Percentiles rank a stretch among this genome's conserved stretches.
These are phyloP conservation scores for Crotalus tigris DNA, from an alignment of 2,113 vertebrate genomes.

Conservation along the genomic window DNA sequence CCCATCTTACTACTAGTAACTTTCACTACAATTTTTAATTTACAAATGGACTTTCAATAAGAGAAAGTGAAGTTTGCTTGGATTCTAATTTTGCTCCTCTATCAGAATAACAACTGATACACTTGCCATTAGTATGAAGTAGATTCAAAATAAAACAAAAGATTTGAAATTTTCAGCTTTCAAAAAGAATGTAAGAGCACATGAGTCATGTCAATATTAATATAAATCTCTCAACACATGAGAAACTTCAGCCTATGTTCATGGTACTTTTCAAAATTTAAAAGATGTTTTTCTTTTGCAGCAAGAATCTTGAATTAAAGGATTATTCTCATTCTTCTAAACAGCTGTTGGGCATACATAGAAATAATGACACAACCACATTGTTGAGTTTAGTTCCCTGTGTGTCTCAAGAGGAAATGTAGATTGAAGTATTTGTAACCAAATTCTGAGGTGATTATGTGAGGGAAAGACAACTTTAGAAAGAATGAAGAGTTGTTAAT, in stretches of 20 bases:
- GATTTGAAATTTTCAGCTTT: neutral
- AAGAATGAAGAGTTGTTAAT: neutral
- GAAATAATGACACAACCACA: neutral
- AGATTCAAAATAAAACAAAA: neutral
- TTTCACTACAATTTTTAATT: neutral
- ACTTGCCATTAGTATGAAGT: neutral
- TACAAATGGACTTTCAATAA: neutral
- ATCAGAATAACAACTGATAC: neutral
- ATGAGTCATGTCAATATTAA: conserved; percentile 12
- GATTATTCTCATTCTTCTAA: conserved; percentile 20
- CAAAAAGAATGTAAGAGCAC: neutral
- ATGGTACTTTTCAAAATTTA: neutral
- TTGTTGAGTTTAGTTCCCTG: neutral
- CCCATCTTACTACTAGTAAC: no score
- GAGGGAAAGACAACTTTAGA: neutral
- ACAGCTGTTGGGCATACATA: neutral
- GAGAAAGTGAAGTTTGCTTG: neutral
- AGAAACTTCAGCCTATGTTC: neutral
- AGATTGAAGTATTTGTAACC: neutral
- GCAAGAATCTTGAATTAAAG: conserved; percentile 14
- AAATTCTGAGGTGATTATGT: neutral
- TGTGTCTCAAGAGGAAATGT: neutral
- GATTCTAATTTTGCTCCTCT: neutral
- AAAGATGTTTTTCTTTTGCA: neutral
- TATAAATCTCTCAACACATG: conserved; percentile 22